phyloP scores from a whole-genome alignment of 2,888 invertebrate species.

The Periphyllus acericola region DNA sequence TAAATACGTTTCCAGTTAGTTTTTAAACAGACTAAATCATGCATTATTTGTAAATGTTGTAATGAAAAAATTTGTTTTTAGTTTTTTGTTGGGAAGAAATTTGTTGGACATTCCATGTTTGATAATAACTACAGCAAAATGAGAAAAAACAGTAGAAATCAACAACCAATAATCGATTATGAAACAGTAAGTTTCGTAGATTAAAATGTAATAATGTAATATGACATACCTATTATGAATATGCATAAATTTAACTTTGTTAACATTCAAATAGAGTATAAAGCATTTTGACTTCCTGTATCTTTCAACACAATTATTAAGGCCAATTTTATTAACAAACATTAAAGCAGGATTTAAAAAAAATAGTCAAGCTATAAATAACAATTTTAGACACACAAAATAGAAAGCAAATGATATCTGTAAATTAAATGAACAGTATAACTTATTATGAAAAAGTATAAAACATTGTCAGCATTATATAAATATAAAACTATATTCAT shows the following conservation, averaged over 20 bases:
- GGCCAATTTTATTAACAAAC: neutral
- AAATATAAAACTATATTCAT: neutral
- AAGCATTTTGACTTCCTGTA: neutral
- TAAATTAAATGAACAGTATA: neutral
- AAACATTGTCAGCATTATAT: neutral
- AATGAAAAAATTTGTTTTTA: conserved; percentile 32
- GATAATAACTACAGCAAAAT: conserved; percentile 29
- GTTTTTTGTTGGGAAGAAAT: conserved; percentile 64
- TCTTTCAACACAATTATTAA: neutral
- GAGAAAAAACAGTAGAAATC: conserved; percentile 39
- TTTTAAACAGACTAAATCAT: neutral
- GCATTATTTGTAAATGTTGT: conserved; percentile 8
- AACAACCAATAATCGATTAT: neutral
- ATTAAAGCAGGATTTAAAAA: neutral
- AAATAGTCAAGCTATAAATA: neutral
- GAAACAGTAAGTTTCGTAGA: conserved; percentile 25
- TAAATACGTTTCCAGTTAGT: neutral
- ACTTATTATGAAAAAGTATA: neutral
- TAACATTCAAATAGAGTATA: neutral
- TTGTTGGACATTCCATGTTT: conserved; percentile 62
- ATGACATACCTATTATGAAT: neutral
- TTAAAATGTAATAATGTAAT: conserved; percentile 4
- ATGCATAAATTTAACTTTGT: neutral
- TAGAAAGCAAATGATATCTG: neutral
- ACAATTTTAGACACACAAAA: neutral